phyloP scores from a whole-genome alignment of 1,140 invertebrate genomes.

The Neuroterus valhalla region DNA sequence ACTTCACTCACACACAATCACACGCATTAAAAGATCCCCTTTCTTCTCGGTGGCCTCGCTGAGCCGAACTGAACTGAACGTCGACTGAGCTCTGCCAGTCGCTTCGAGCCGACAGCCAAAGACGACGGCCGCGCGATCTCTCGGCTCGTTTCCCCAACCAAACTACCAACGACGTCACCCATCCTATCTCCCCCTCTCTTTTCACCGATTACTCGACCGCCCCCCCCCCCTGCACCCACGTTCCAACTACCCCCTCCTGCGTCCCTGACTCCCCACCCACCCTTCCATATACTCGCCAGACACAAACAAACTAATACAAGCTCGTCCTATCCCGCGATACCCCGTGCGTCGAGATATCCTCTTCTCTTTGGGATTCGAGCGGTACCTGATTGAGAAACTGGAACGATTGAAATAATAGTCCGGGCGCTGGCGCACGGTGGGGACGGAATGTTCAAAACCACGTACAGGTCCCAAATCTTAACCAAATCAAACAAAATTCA shows the following conservation, averaged over 20 bases:
- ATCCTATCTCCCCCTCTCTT: slow-evolving; percentile 53
- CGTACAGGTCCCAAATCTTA: too few relatives aligned
- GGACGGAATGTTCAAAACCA: too few relatives aligned
- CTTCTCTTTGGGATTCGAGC: slow-evolving; percentile 42
- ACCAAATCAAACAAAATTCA: too few relatives aligned
- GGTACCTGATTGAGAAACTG: slow-evolving; percentile 35
- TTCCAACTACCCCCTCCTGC: slow-evolving; percentile 47
- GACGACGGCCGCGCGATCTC: slow-evolving; percentile 70
- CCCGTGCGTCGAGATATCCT: slow-evolving; percentile 42
- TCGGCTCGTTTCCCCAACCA: slow-evolving; percentile 63
- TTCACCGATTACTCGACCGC: slow-evolving; percentile 14
- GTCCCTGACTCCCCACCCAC: slow-evolving; percentile 38
- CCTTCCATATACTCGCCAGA: slow-evolving; percentile 40
- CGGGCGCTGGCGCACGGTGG: neutral
- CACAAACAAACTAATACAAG: slow-evolving; percentile 54
- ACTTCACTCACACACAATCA: slow-evolving; percentile 59
- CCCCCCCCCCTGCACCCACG: slow-evolving; percentile 41
- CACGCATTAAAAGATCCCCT: slow-evolving; percentile 65
- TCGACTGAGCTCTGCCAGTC: slow-evolving; percentile 72
- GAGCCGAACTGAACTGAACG: slow-evolving; percentile 75
- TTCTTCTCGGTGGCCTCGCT: slow-evolving; percentile 72
- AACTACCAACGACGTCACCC: slow-evolving; percentile 49
- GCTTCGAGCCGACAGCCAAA: slow-evolving; percentile 65
- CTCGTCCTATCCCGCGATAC: slow-evolving; percentile 44
- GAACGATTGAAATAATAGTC: slow-evolving; percentile 33